phyloP scores from a whole-genome alignment of 1,140 invertebrate genomes.

The Hycleus cichorii region DNA sequence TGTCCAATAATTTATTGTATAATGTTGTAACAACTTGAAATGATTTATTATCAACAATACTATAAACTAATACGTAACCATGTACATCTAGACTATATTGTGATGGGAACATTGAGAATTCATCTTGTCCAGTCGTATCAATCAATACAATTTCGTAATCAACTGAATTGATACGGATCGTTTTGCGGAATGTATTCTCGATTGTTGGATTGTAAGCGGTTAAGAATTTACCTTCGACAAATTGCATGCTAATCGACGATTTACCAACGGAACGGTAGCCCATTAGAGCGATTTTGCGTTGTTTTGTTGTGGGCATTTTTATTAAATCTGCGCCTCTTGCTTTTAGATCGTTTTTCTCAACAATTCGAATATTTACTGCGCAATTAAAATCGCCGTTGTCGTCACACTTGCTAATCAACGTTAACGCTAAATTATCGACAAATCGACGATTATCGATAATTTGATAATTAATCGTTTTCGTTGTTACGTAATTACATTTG shows the following conservation, averaged over 20 bases:
- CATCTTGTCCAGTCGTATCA: slow-evolving; percentile 96
- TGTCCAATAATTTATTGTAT: slow-evolving; percentile 92
- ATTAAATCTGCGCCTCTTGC: too few species aligned
- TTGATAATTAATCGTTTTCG: too few species aligned
- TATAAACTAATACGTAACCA: slow-evolving; percentile 96
- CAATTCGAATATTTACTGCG: too few species aligned
- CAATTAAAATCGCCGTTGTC: too few species aligned
- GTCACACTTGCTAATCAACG: too few species aligned
- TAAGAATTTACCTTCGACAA: slow-evolving; percentile 96
- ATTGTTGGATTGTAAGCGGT: slow-evolving; percentile 98
- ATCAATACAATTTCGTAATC: slow-evolving; percentile 93
- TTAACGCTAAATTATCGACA: too few species aligned
- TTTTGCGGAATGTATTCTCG: slow-evolving; percentile 95
- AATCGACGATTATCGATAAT: too few species aligned
- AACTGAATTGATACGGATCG: slow-evolving; percentile 80
- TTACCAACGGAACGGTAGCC: slow-evolving; percentile 97
- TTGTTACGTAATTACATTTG: too few species aligned
- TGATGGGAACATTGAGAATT: slow-evolving; percentile 96
- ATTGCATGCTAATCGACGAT: slow-evolving; percentile 95
- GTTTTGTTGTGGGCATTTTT: slow-evolving; percentile 47
- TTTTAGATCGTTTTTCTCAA: too few species aligned
- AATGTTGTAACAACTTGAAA: slow-evolving; percentile 97
- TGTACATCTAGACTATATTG: slow-evolving; percentile 98
- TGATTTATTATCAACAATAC: slow-evolving; percentile 90
- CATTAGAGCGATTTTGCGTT: slow-evolving; percentile 95